phyloP scores from a whole-genome alignment of 2,888 invertebrate species.

The Drosophila cracens region DNA sequence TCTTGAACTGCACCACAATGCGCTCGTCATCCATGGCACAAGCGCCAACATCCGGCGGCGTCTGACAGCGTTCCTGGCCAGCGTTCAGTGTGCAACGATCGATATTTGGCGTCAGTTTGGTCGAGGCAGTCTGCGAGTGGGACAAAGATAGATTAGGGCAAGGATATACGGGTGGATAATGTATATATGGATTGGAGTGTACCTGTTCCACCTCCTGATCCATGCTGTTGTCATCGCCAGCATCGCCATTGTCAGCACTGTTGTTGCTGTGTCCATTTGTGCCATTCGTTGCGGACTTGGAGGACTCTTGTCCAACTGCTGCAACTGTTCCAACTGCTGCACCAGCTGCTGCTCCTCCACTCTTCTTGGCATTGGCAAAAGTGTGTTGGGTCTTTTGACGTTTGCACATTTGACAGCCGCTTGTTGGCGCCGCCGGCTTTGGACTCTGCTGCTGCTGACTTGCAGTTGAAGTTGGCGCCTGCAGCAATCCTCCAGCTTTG shows the following conservation, averaged over 20 bases:
- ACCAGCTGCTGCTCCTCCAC: background rate
- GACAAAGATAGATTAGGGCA: background rate
- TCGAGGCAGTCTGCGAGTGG: slow-evolving; percentile 44
- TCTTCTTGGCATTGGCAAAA: slow-evolving; percentile 54
- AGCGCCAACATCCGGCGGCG: slow-evolving; percentile 53
- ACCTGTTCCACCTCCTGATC: slow-evolving; percentile 40
- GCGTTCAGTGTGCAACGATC: slow-evolving; percentile 66
- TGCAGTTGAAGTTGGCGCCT: background rate
- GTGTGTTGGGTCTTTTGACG: slow-evolving; percentile 85
- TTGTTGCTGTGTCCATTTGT: slow-evolving; percentile 25
- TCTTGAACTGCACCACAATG: slow-evolving; percentile 76
- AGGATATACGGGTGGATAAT: background rate
- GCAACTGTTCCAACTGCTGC: background rate
- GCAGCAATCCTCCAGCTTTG: slow-evolving; percentile 22
- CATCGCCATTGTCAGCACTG: slow-evolving; percentile 9
- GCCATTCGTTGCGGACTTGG: background rate
- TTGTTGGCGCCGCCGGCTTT: slow-evolving; percentile 38
- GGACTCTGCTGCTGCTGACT: background rate
- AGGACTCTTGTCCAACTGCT: background rate
- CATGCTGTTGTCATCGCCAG: slow-evolving; percentile 43
- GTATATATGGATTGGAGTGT: background rate
- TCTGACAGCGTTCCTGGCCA: slow-evolving; percentile 51
- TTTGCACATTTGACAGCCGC: slow-evolving; percentile 84
- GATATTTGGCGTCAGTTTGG: slow-evolving; percentile 77
- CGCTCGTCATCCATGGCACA: slow-evolving; percentile 37